Conservation (phyloP, 2,797 vertebrate species). For the Arctocebus calabarensis region DNA sequence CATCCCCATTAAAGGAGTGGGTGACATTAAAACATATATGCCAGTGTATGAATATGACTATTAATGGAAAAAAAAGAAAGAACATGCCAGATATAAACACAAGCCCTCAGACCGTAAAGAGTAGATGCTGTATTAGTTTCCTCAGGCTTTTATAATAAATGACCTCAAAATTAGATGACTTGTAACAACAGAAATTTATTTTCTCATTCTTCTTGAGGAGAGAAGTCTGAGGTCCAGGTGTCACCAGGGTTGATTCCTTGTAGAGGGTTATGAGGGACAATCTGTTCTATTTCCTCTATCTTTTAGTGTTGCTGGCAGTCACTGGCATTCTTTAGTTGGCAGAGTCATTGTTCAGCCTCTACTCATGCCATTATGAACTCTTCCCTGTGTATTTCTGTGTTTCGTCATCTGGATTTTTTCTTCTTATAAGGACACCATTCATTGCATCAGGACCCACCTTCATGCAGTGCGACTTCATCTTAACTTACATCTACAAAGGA, state of each 20-base stretch:
- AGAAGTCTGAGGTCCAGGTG: neutral
- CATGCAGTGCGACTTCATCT: neutral
- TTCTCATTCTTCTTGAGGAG: neutral
- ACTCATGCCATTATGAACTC: neutral
- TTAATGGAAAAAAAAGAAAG: neutral
- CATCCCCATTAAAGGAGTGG: neutral
- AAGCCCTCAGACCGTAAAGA: neutral
- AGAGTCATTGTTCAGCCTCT: neutral
- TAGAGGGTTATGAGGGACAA: neutral
- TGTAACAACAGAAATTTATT: neutral
- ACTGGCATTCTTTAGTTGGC: neutral
- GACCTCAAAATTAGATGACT: neutral
- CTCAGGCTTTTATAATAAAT: neutral
- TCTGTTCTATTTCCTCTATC: neutral
- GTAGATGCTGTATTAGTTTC: neutral
- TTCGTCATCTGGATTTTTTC: neutral
- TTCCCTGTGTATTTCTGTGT: neutral
- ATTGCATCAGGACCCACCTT: neutral
- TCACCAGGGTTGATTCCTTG: neutral
- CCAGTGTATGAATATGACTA: neutral
- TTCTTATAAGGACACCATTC: neutral
- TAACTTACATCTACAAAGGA: conserved; percentile 11
- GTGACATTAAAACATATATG: neutral
- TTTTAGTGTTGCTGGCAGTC: neutral
- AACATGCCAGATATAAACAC: neutral